Conservation (phyloP, 2,113 vertebrate species). For the Pipa parva region DNA sequence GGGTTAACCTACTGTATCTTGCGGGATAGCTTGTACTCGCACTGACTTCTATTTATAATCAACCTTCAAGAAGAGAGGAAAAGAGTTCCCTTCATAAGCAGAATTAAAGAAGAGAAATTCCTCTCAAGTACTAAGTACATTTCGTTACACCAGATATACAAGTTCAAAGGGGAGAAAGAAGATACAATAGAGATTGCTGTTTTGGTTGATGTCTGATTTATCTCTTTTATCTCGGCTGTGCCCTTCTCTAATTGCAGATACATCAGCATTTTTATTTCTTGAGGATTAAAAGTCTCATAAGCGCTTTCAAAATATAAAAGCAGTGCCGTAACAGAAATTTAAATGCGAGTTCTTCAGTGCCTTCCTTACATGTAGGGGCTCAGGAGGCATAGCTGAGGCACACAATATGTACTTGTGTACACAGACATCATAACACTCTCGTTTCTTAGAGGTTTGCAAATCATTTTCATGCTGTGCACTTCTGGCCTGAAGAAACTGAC, state of each 20-base stretch:
- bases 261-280: constrained; percentile 25
- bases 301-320: constrained; percentile 34
- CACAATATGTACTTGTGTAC: not conserved
- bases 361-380: not conserved
- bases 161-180: constrained; percentile 37
- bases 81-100: constrained; percentile 25
- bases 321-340: constrained; percentile 5
- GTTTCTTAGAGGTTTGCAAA: not conserved
- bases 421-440: not conserved
- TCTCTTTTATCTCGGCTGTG: constrained; percentile 34
- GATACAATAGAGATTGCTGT: constrained; percentile 41
- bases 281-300: constrained; percentile 32
- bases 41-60: constrained; percentile 23
- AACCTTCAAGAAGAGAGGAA: constrained; percentile 24
- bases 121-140: constrained; percentile 40
- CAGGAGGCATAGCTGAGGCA: not conserved
- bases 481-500: not conserved
- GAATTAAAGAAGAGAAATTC: constrained; percentile 28
- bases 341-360: constrained; percentile 8
- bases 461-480: not conserved
- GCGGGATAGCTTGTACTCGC: not conserved
- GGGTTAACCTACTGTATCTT: constrained; percentile 1
- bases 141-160: constrained; percentile 31
- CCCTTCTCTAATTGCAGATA: constrained; percentile 35
- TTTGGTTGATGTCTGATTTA: constrained; percentile 42